Evolutionary conservation across 2,797 vertebrate species (phyloP).

Genomic region (Allobates femoralis): DNA sequence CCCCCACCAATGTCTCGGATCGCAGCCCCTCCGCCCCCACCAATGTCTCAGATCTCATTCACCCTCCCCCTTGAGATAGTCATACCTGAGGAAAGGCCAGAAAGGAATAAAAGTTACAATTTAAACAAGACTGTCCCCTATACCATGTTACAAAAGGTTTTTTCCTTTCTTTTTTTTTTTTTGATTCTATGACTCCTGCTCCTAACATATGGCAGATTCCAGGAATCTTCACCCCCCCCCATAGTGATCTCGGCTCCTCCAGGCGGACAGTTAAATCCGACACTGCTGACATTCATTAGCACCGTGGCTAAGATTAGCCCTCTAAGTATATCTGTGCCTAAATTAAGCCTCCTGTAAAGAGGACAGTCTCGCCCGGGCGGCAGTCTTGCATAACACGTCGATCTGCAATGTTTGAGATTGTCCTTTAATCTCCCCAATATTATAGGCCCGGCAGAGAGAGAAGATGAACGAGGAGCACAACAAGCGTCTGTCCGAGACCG

Average conservation of each 20-base stretch:
- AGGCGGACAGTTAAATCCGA: slow-evolving; percentile 12
- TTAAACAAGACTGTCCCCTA: no score
- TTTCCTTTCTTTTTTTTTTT: not conserved
- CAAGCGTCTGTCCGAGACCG: slow-evolving; percentile 93
- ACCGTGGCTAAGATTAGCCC: slow-evolving; percentile 24
- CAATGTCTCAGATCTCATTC: no score
- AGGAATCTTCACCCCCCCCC: not conserved
- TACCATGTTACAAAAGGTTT: no score
- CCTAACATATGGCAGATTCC: not conserved
- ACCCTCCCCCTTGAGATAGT: no score
- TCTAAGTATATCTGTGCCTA: slow-evolving; percentile 12
- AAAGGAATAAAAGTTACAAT: no score
- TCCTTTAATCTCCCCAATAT: not conserved
- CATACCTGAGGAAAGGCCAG: no score
- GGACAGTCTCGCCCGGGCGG: not conserved
- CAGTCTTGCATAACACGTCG: slow-evolving; percentile 1
- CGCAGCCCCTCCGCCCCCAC: no score
- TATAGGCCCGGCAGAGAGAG: slow-evolving; percentile 93
- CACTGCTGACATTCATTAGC: slow-evolving; percentile 33
- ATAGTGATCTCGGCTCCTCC: not conserved
- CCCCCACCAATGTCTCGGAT: no score
- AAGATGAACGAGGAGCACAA: slow-evolving; percentile 99
- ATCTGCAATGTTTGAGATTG: not conserved
- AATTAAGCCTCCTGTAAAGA: slow-evolving; percentile 15
- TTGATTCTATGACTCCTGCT: not conserved